phyloP scores from a whole-genome alignment of 2,888 invertebrate genomes.

The Pomacea canaliculata region DNA sequence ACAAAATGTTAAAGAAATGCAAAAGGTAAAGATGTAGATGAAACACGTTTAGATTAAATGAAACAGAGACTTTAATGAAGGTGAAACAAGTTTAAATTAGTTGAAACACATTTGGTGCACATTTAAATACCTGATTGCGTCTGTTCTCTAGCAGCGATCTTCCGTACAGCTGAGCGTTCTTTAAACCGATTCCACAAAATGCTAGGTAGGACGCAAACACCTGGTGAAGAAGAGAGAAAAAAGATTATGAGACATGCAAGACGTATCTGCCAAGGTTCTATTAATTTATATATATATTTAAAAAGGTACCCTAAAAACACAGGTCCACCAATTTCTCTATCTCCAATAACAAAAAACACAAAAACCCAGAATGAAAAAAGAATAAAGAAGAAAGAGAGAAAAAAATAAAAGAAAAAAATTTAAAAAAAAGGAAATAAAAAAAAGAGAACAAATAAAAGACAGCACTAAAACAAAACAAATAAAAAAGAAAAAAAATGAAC shows the following conservation, averaged over 20 bases:
- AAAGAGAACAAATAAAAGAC: too few relatives aligned
- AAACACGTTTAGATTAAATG: too few relatives aligned
- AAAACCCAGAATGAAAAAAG: background rate
- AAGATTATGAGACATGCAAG: background rate
- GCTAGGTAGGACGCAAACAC: constrained; percentile 64
- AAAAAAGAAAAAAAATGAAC: background rate
- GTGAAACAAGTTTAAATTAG: too few relatives aligned
- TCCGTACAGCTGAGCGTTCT: constrained; percentile 68
- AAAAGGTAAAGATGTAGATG: too few relatives aligned
- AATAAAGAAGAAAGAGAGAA: background rate
- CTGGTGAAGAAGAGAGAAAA: background rate
- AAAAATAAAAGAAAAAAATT: background rate
- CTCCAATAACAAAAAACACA: background rate
- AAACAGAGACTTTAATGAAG: too few relatives aligned
- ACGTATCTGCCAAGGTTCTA: too few relatives aligned
- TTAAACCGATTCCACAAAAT: constrained; percentile 67
- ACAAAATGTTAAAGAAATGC: too few relatives aligned
- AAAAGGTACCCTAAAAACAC: too few relatives aligned
- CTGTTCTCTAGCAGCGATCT: constrained; percentile 64
- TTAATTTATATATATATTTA: too few relatives aligned
- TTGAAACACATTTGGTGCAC: too few relatives aligned
- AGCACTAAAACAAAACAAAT: background rate
- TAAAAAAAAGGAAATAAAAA: too few relatives aligned
- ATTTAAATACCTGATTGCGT: constrained; percentile 57
- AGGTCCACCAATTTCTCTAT: background rate